A percentile compares a stretch with the other conserved stretches of the same genome.
Conservation (phyloP, 2,797 vertebrate species). For the Takifugu rubripes region DNA sequence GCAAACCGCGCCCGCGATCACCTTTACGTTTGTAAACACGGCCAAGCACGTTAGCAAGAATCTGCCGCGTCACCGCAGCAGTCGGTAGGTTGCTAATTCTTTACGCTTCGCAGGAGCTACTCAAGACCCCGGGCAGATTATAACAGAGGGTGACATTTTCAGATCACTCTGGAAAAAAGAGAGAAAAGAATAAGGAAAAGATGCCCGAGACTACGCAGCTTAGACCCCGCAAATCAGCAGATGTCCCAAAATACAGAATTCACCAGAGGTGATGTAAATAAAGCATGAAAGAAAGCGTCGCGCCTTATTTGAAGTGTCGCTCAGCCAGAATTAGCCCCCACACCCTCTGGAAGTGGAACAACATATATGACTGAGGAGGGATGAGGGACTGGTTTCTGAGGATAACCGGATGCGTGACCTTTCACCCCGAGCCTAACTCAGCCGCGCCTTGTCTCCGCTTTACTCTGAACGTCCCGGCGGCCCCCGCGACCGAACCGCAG, state of each 20-base stretch:
- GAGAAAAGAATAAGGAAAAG: conserved; percentile 12
- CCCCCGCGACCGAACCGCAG: too few species aligned
- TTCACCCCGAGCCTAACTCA: too few species aligned
- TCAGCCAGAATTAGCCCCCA: conserved; percentile 30
- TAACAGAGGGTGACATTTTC: conserved; percentile 70
- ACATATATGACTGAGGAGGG: too few species aligned
- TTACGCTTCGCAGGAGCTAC: conserved; percentile 58
- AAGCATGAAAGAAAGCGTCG: conserved; percentile 33
- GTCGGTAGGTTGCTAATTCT: conserved; percentile 61
- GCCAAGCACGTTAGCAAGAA: conserved; percentile 29
- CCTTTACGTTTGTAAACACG: conserved; percentile 27
- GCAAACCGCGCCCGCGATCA: conserved; percentile 9
- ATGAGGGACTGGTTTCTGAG: too few species aligned
- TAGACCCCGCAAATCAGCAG: conserved; percentile 9
- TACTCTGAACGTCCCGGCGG: too few species aligned
- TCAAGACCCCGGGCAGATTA: conserved; percentile 58
- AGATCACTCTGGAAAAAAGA: conserved; percentile 57
- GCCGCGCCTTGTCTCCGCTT: too few species aligned
- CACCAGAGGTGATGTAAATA: conserved; percentile 34
- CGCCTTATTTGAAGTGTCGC: conserved; percentile 5
- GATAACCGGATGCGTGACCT: too few species aligned
- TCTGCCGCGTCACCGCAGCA: conserved; percentile 47
- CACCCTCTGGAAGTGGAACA: conserved; percentile 6
- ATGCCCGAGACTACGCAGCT: conserved; percentile 47
- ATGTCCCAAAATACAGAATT: conserved; percentile 52